Conservation (phyloP, 2,888 invertebrate genomes). For the Idaea biselata region DNA sequence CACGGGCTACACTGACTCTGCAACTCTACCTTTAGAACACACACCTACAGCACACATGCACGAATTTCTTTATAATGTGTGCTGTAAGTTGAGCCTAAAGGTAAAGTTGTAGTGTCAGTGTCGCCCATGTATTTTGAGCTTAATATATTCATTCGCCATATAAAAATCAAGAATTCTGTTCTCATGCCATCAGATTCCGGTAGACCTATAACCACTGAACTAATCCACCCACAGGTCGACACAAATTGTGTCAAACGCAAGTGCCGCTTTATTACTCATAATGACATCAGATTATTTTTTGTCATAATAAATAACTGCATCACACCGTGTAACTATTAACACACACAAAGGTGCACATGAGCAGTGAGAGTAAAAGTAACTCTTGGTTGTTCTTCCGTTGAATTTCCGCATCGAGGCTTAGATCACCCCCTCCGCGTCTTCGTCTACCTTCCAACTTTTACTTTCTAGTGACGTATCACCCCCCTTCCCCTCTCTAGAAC, state of each 20-base stretch:
- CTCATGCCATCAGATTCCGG: no score
- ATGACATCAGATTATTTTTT: neutral
- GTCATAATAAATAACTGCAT: neutral
- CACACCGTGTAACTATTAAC: neutral
- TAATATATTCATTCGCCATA: no score
- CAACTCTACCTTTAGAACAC: no score
- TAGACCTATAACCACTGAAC: neutral
- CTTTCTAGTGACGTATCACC: conserved; percentile 43
- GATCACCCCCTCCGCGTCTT: conserved; percentile 19
- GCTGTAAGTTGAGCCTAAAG: no score
- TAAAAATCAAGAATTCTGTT: no score
- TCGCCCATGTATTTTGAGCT: no score
- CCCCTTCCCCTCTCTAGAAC: no score
- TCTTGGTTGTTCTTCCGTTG: conserved; percentile 48
- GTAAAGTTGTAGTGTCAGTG: no score
- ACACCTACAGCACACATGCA: no score
- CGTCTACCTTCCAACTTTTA: conserved; percentile 66
- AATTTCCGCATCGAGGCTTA: conserved; percentile 52
- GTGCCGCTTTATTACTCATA: neutral
- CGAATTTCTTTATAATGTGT: no score
- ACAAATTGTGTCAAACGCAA: neutral
- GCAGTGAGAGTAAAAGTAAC: conserved; percentile 66
- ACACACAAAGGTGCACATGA: neutral
- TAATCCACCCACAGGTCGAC: neutral
- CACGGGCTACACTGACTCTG: no score